A percentile compares a stretch with the other conserved stretches of the same genome.
These are phyloP conservation scores for Drosophila mauritiana DNA, from an alignment of 1,140 invertebrate species.

Conservation along the genomic window DNA sequence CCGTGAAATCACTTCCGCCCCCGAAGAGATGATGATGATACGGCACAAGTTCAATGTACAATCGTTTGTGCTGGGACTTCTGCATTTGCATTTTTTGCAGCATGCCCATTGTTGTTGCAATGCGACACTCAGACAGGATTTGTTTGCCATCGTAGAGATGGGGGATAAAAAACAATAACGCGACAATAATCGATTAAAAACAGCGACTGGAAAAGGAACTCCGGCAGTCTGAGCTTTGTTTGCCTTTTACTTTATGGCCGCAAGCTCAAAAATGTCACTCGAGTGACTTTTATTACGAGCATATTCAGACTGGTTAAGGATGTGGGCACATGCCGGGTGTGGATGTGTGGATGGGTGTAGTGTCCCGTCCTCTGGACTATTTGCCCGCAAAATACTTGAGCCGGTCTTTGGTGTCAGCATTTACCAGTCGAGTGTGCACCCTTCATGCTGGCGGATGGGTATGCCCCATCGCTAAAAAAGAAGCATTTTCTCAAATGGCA, in stretches of 20 bases:
- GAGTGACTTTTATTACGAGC: conserved; percentile 76
- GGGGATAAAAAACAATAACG: conserved; percentile 49
- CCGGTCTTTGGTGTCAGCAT: conserved; percentile 76
- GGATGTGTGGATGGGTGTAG: neutral
- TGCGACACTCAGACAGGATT: conserved; percentile 81
- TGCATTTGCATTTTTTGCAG: conserved; percentile 48
- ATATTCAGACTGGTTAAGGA: conserved; percentile 25
- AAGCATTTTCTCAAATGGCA: conserved; percentile 54
- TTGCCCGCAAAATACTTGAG: conserved; percentile 80
- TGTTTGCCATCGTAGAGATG: conserved; percentile 30
- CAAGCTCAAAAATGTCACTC: conserved; percentile 80
- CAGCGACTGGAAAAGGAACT: conserved; percentile 64
- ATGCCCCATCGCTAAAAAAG: conserved; percentile 20
- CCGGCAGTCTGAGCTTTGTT: conserved; percentile 61
- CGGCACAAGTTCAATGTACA: conserved; percentile 77
- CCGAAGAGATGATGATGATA: conserved; percentile 50
- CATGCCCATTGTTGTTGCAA: conserved; percentile 51
- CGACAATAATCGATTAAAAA: conserved; percentile 79
- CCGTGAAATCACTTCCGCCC: neutral
- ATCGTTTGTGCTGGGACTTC: conserved; percentile 48
- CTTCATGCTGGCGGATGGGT: conserved; percentile 9
- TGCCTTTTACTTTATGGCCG: conserved; percentile 73
- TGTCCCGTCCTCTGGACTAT: conserved; percentile 54
- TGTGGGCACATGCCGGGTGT: conserved; percentile 4
- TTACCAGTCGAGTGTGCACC: conserved; percentile 67